A percentile compares a stretch with the other conserved stretches of the same genome.
Conservation (phyloP, 1,140 invertebrate genomes). For the Zaprionus africanus region DNA sequence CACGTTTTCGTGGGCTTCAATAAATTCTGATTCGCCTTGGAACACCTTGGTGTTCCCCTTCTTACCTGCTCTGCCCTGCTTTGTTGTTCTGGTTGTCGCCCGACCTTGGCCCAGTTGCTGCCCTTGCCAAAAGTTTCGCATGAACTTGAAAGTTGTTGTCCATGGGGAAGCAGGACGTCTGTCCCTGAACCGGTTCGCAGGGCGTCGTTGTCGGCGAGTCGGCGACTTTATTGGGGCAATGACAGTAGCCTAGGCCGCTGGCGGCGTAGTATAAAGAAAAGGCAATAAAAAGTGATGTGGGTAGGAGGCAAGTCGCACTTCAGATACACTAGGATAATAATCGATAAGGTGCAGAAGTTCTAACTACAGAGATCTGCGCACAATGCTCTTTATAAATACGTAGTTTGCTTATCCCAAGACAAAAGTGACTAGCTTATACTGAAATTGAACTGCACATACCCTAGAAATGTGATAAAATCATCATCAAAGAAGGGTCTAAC, state of each 20-base stretch:
- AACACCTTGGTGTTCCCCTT: conserved; percentile 8
- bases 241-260: conserved; percentile 41
- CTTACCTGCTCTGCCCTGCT: conserved; percentile 20
- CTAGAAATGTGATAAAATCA: no score
- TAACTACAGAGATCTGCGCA: background rate
- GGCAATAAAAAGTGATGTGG: background rate
- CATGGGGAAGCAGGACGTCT: conserved; percentile 47
- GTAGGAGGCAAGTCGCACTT: background rate
- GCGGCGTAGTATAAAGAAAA: conserved; percentile 15
- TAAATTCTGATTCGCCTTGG: conserved; percentile 32
- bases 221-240: conserved; percentile 44
- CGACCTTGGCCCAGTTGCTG: conserved; percentile 78
- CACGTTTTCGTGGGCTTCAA: background rate
- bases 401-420: no score
- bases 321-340: background rate
- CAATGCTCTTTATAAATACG: no score
- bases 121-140: conserved; percentile 63
- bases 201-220: background rate
- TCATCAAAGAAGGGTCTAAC: no score
- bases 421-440: no score
- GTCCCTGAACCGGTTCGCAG: conserved; percentile 75
- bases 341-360: background rate
- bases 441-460: no score
- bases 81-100: conserved; percentile 41
- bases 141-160: conserved; percentile 81